Evolutionary conservation across 1,140 invertebrate genomes (phyloP), one percentile per base, ranked within the genome.

Genomic region (Diorhabda sublineata): DNA sequence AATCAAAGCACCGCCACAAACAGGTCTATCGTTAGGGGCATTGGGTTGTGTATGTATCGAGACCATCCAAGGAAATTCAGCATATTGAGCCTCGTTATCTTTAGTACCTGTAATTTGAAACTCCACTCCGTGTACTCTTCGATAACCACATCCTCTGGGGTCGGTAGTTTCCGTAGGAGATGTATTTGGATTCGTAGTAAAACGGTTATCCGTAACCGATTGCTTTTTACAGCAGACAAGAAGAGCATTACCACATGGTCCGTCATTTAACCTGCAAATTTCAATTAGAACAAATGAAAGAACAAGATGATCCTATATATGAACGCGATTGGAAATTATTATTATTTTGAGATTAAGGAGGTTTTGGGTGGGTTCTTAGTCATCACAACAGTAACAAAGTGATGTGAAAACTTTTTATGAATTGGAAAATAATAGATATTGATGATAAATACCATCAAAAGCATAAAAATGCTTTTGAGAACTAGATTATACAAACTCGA

Each of bases 41-140:
- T 83, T 84, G 76, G 81, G 85, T 6, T 92, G 80, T 66, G 93
- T 84, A 61, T 52, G n/a, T 52, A 42, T 7, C 0, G 91, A 91
- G 0, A 91, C 87, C 90, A 92, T 92, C 91, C 91, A 93, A 0
- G 91, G 91, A 78, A 92, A 93, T 77, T 92, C 90, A 2, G 83
- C 88, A 67, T 88, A 88, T 72, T 89, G 85, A 0, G 88, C 81
- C 73, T 90, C 66, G 44, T 52, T 62, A 8, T 68, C 66, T n/a
- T 61, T 56, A 4, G 82, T 77, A 4, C 68, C 68, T 5, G 72
- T 64, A 44, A 73, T 91, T 8, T 88, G 78, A 72, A 89, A 88
- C 41, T 88, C 87, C 8, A 91, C 82, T 11, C 89, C 89, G 0
- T 86, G 82, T 2, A 82, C 75, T 73, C 89, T 85, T 26, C 88